Conservation (phyloP, 2,888 invertebrate species). For the Phyllotreta cruciferae region DNA sequence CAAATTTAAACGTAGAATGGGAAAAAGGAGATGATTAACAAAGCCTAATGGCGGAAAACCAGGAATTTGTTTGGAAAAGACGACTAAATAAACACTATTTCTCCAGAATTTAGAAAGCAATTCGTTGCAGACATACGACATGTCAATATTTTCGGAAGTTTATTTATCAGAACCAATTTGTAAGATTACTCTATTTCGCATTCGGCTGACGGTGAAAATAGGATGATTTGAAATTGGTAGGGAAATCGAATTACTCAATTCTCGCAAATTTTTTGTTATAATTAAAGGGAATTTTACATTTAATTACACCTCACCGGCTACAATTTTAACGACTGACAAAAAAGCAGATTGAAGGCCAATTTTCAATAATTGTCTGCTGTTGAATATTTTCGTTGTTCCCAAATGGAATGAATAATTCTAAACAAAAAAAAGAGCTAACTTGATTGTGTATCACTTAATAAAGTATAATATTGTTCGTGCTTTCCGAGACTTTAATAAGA, state of each 20-base stretch:
- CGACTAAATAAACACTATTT: slow-evolving; percentile 29
- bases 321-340: too few species aligned
- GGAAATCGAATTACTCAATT: neutral
- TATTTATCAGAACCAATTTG: slow-evolving; percentile 34
- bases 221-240: slow-evolving; percentile 9
- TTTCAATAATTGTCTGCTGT: too few species aligned
- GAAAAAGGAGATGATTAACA: slow-evolving; percentile 25
- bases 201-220: neutral
- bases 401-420: too few species aligned
- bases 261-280: too few species aligned
- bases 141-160: slow-evolving; percentile 36
- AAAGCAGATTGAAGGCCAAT: too few species aligned
- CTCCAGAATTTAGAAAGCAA: slow-evolving; percentile 33
- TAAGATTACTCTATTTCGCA: slow-evolving; percentile 26
- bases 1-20: slow-evolving; percentile 19
- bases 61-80: slow-evolving; percentile 28
- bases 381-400: too few species aligned
- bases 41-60: slow-evolving; percentile 28
- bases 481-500: too few species aligned
- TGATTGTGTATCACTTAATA: too few species aligned
- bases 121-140: slow-evolving; percentile 28
- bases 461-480: too few species aligned
- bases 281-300: too few species aligned
- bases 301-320: too few species aligned
- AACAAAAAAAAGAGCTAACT: too few species aligned